Evolutionary conservation across 2,113 vertebrate genomes (phyloP).

Genomic region (Cyrtonyx montezumae): DNA sequence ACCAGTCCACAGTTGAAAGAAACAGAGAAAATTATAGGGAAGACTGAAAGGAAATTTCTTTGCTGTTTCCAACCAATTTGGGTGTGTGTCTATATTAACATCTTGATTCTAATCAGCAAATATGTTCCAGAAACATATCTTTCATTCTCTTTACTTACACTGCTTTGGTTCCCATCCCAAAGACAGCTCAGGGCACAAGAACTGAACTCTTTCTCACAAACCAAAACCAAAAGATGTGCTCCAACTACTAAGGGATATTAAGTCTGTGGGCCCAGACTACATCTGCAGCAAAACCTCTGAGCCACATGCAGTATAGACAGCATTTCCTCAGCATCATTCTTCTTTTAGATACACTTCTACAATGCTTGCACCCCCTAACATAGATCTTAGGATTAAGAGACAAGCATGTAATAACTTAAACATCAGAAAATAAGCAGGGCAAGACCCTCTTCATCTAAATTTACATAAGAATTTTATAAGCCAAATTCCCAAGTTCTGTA

Average conservation of each 20-base stretch:
- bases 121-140: background rate
- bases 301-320: accelerated
- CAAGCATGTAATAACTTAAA: background rate
- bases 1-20: background rate
- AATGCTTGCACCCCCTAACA: background rate
- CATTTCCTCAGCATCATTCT: background rate
- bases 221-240: background rate
- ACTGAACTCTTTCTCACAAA: background rate
- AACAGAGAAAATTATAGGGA: background rate
- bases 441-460: background rate
- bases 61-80: background rate
- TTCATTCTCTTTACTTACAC: background rate
- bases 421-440: background rate
- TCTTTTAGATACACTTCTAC: background rate
- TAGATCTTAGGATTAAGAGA: background rate
- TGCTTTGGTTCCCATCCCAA: background rate
- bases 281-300: accelerated
- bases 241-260: background rate
- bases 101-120: background rate
- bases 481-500: background rate
- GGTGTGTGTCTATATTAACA: background rate
- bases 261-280: background rate
- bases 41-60: background rate
- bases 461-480: background rate
- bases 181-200: background rate